These are phyloP conservation scores for Drosophila arizonae DNA, from an alignment of 1,140 invertebrate species.

Conservation along the genomic window DNA sequence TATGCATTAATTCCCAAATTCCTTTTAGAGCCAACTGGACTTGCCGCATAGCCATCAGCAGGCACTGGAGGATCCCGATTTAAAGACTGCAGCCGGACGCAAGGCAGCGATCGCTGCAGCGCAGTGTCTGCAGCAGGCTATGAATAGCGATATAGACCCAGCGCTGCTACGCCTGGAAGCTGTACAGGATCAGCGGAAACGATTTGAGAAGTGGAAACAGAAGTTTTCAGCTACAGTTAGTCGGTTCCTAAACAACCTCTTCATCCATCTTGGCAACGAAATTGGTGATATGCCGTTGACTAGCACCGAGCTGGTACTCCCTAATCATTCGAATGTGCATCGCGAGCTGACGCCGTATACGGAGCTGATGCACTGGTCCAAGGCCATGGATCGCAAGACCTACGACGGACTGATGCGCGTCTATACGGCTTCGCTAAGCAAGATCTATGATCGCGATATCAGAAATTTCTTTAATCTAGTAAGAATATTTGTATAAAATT, in stretches of 20 bases:
- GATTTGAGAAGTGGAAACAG: constrained; percentile 92
- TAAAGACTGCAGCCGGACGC: constrained; percentile 89
- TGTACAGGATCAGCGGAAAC: constrained; percentile 94
- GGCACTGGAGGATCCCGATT: constrained; percentile 89
- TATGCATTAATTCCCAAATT: not conserved
- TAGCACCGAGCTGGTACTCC: constrained; percentile 87
- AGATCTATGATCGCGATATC: constrained; percentile 93
- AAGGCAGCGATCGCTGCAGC: constrained; percentile 91
- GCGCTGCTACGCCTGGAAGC: constrained; percentile 88
- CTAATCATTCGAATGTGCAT: constrained; percentile 91
- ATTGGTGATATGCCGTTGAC: constrained; percentile 82
- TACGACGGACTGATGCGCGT: constrained; percentile 91
- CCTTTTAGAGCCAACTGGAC: constrained; percentile 87
- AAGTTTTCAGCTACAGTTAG: constrained; percentile 93
- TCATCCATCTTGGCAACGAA: constrained; percentile 92
- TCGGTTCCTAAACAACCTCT: constrained; percentile 95
- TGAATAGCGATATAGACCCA: constrained; percentile 88
- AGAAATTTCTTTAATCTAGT: constrained; percentile 89
- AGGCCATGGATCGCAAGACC: constrained; percentile 91
- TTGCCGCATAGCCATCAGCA: constrained; percentile 88
- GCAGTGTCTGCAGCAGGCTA: constrained; percentile 89
- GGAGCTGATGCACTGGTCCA: constrained; percentile 95
- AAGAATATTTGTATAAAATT: not conserved
- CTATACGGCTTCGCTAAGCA: constrained; percentile 90
- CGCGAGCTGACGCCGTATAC: constrained; percentile 92